Evolutionary conservation across 2,888 invertebrate species (phyloP), one percentile per base, ranked within the genome.

Genomic region (Urechis unicinctus): DNA sequence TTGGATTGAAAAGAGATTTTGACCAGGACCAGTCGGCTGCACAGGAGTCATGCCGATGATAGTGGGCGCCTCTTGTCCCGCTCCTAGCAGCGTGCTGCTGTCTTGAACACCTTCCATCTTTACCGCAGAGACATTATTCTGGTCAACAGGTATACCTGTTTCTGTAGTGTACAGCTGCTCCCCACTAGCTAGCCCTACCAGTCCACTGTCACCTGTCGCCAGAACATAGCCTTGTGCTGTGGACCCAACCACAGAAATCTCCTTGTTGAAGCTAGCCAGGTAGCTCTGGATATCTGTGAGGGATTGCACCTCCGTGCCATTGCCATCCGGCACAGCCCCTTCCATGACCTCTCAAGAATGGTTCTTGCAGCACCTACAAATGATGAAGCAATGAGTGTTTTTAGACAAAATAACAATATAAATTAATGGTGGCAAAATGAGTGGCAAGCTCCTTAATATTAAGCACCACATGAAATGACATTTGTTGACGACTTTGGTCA

Each of bases 221-320:
- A 53, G 44, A 49, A 28, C 59, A 42, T 25, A 54, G 41, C 28
- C 44, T 44, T 54, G 54, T 17, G 26, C 28, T 5, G 21, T 26
- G 2, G 24, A n/a, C 21, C 24, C 55, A n/a, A n/a, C n/a, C n/a
- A n/a, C n/a, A 21, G 54, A 51, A 42, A 88, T 88, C 77, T 89
- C 88, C 70, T 88, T 88, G 68, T 89, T 88, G 72, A 89, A 89
- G 22, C 87, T 86, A 58, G 87, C 87, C 62, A 91, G 80, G 70
- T 90, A 91, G 47, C 86, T 85, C 71, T 90, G 88, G 63, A 91
- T 85, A 68, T 88, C 85, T 29, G 30, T 41, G n/a, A 60, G 55
- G 21, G 56, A 51, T 36, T 54, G 50, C 5, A 46, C 51, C 5
- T 41, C 50, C 5, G 47, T 13, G 36, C 9, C 36, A 17, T 36